Percentiles rank a stretch among this genome's conserved stretches.
Evolutionary conservation across 2,888 invertebrate genomes (phyloP).

Genomic region (Pseudococcus viburni): DNA sequence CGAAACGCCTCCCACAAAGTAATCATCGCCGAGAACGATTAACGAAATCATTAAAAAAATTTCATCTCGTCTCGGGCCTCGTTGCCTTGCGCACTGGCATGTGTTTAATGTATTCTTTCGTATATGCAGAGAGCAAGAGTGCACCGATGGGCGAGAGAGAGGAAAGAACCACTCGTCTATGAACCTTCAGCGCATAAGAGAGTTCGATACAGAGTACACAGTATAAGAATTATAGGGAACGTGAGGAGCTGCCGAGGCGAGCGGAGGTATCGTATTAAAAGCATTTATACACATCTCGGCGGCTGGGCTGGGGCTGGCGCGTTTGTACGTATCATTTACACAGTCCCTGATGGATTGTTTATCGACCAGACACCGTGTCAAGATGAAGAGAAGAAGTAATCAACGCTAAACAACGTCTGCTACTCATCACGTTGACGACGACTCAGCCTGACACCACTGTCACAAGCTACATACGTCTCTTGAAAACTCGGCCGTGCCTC

Average conservation of each 20-base stretch:
- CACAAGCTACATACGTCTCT: slow-evolving; percentile 30
- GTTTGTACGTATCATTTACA: slow-evolving; percentile 46
- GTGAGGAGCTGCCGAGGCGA: background rate
- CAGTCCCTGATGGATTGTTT: slow-evolving; percentile 52
- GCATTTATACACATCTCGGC: background rate
- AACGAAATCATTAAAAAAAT: slow-evolving; percentile 16
- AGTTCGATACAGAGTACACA: background rate
- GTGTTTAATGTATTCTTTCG: background rate
- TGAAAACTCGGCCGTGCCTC: slow-evolving; percentile 1
- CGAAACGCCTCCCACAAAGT: slow-evolving; percentile 34
- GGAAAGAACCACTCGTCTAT: background rate
- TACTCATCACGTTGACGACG: slow-evolving; percentile 60
- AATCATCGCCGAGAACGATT: slow-evolving; percentile 33
- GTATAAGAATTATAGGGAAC: background rate
- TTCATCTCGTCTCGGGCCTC: background rate
- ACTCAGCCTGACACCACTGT: slow-evolving; percentile 53
- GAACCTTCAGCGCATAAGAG: background rate
- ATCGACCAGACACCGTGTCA: slow-evolving; percentile 57
- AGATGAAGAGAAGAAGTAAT: slow-evolving; percentile 58
- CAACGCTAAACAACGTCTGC: slow-evolving; percentile 63
- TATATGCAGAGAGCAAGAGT: background rate
- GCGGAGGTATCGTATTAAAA: background rate
- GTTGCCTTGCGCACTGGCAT: background rate
- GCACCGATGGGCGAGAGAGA: background rate
- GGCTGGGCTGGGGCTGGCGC: background rate